Evolutionary conservation across 2,113 vertebrate species (phyloP).

Genomic region (Hypocryptadius cinnamomeus): DNA sequence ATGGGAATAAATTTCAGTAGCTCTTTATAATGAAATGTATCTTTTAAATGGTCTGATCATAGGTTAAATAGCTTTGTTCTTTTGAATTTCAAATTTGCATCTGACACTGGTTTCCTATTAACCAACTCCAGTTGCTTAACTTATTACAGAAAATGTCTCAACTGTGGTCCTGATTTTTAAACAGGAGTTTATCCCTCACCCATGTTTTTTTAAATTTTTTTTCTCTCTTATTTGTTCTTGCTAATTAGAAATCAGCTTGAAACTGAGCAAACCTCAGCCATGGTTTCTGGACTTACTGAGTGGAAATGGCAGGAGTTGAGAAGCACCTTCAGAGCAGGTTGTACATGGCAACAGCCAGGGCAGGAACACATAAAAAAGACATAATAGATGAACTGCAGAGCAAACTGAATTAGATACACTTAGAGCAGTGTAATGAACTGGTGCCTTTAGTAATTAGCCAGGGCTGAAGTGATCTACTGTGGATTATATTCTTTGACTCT

Average conservation of each 20-base stretch:
- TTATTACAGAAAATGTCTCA: background rate
- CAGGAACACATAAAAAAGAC: background rate
- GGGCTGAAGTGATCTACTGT: constrained; percentile 37
- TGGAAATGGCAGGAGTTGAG: background rate
- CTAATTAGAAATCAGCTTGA: background rate
- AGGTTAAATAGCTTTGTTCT: constrained; percentile 19
- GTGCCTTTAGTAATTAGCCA: constrained; percentile 57
- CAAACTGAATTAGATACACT: constrained; percentile 52
- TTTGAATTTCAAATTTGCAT: constrained; percentile 21
- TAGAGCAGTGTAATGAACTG: constrained; percentile 51
- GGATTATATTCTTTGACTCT: constrained; percentile 57
- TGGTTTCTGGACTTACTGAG: background rate
- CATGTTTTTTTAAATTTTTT: accelerated
- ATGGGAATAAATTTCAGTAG: background rate
- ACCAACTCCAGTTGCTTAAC: background rate
- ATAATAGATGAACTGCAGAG: constrained; percentile 43
- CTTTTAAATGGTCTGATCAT: background rate
- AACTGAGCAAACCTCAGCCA: background rate
- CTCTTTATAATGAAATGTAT: background rate
- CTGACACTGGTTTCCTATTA: background rate
- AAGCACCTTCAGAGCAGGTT: background rate
- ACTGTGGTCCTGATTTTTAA: background rate
- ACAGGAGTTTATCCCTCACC: background rate
- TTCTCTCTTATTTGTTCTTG: background rate
- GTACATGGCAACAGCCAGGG: background rate